A percentile compares a stretch with the other conserved stretches of the same genome.
Conservation (phyloP, 64 coral and sea anemone genomes). For the Montipora sp. region DNA sequence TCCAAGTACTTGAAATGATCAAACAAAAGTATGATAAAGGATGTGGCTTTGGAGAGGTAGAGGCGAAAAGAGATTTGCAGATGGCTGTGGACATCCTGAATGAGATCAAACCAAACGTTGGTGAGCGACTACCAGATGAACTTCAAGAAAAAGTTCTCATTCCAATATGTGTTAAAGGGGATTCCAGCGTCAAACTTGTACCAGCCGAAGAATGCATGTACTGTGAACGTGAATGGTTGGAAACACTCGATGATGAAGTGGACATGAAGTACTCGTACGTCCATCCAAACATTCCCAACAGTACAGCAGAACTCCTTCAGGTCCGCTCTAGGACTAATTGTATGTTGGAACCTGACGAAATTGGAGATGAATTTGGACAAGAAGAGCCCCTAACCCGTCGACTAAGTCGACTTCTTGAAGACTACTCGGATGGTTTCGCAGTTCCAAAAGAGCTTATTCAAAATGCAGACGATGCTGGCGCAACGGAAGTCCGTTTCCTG, state of each 20-base stretch:
- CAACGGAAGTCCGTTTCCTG: slow-evolving; percentile 66
- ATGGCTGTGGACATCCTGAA: slow-evolving; percentile 77
- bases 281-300: slow-evolving; percentile 79
- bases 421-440: slow-evolving; percentile 91
- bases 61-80: slow-evolving; percentile 77
- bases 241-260: slow-evolving; percentile 36
- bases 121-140: not conserved
- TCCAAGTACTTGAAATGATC: slow-evolving; percentile 66
- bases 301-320: slow-evolving; percentile 65
- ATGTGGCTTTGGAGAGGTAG: not conserved
- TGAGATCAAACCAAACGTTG: slow-evolving; percentile 69
- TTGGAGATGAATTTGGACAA: slow-evolving; percentile 93
- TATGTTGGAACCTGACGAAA: slow-evolving; percentile 80
- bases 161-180: slow-evolving; percentile 70
- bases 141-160: slow-evolving; percentile 70
- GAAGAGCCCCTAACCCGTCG: slow-evolving; percentile 82
- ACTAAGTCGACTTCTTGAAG: slow-evolving; percentile 74
- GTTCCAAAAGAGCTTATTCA: slow-evolving; percentile 93
- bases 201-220: slow-evolving; percentile 87
- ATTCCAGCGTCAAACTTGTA: slow-evolving; percentile 51
- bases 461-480: slow-evolving; percentile 93
- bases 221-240: slow-evolving; percentile 86
- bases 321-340: slow-evolving; percentile 83
- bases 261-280: slow-evolving; percentile 63
- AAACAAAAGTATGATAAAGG: slow-evolving; percentile 57